Conservation (phyloP, 2,888 invertebrate genomes). For the Cheilosia grossa region DNA sequence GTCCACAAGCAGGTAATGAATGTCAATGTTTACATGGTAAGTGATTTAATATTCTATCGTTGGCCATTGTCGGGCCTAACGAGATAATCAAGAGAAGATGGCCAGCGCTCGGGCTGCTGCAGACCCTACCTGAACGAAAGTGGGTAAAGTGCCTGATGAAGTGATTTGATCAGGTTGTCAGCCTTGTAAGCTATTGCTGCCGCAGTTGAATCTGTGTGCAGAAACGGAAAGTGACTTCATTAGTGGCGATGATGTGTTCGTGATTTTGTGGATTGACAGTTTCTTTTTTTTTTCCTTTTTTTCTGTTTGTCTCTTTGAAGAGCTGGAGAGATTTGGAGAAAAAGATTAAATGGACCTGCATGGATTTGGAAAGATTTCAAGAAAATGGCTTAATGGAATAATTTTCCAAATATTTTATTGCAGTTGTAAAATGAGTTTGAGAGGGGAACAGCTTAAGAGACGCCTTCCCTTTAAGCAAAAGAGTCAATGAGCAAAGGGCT, state of each 20-base stretch:
- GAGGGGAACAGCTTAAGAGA: no score
- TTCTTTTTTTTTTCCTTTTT: neutral
- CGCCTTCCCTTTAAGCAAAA: no score
- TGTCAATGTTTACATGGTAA: slow-evolving; percentile 76
- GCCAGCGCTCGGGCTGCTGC: slow-evolving; percentile 15
- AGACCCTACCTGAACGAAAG: slow-evolving; percentile 24
- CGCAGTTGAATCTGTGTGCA: slow-evolving; percentile 24
- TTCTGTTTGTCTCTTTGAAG: neutral
- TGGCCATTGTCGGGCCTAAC: slow-evolving; percentile 72
- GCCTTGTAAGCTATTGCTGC: slow-evolving; percentile 46
- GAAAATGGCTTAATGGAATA: neutral
- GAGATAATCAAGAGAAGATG: slow-evolving; percentile 73
- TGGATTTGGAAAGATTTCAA: neutral
- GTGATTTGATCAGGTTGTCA: slow-evolving; percentile 57
- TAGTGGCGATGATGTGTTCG: slow-evolving; percentile 52
- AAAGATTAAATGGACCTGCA: neutral
- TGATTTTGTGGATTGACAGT: slow-evolving; percentile 6
- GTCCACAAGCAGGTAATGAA: slow-evolving; percentile 74
- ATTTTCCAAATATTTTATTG: no score
- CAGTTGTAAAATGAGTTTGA: no score
- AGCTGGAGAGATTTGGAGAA: neutral
- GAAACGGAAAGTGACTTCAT: slow-evolving; percentile 69
- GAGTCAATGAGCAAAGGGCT: no score
- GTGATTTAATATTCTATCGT: slow-evolving; percentile 75
- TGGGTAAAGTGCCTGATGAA: slow-evolving; percentile 63